Evolutionary conservation across 53 echinoderm and acorn worm species (phyloP), one percentile per base, ranked within the genome.

Genomic region (Hippasteria phrygiana): DNA sequence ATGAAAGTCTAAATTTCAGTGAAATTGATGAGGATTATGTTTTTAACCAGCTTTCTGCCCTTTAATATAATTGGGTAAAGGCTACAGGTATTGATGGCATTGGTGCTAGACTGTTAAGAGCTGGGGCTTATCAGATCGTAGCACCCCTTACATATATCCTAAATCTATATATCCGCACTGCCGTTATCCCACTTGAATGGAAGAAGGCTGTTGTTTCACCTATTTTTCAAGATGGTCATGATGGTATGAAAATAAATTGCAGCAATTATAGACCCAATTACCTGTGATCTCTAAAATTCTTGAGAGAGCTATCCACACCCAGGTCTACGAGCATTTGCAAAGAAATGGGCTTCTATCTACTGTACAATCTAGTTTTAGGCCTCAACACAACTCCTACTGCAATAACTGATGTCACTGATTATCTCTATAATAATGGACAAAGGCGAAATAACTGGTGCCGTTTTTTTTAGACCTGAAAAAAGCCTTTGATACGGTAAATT

Each of bases 261-360:
- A 45, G 43, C 42, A 73, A 73, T 73, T 73, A 73, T 4, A 81
- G 81, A 42, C 81, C 56, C 63, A 83, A 45, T 66, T 67, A 64
- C 65, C 67, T 43, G 83, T 45, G 43, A 42, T 67, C 11, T 66
- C 45, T 64, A 83, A 83, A 66, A 83, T 81, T 81, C 63, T 59
- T 37, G 78, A 81, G 63, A 81, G 40, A 17, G 62, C 43, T 8
- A 63, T 81, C 9, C 43, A 37, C 46, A 63, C 9, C 47, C 83
- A 83, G 28, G 41, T 83, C 1, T 79, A 48, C 1, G 34, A 64
- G 71, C 54, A 43, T 69, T 31, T 45, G n/a, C n/a, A n/a, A n/a
- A n/a, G n/a, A n/a, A n/a, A n/a, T n/a, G n/a, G n/a, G n/a, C n/a
- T n/a, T n/a, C n/a, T n/a, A n/a, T n/a, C n/a, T n/a, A n/a, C n/a